Conservation (phyloP, 53 echinoderm and acorn worm species). For the Echinarachnius parma region DNA sequence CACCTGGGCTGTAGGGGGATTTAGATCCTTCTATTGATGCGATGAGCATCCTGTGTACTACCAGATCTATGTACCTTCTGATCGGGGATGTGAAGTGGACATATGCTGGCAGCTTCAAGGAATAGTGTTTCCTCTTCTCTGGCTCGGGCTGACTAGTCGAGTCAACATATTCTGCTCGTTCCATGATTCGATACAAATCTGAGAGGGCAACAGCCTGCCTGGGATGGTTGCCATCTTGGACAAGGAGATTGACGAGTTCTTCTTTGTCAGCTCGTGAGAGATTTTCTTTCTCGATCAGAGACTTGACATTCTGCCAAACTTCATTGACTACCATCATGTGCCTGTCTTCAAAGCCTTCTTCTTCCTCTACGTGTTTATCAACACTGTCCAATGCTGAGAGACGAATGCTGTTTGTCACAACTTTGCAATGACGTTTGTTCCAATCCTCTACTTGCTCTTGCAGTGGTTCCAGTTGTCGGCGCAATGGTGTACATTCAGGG, state of each 20-base stretch:
- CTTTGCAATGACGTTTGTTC: slow-evolving; percentile 36
- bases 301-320: not conserved
- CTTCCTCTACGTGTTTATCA: slow-evolving; percentile 9
- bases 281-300: not conserved
- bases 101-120: slow-evolving; percentile 41
- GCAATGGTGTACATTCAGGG: slow-evolving; percentile 57
- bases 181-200: slow-evolving; percentile 54
- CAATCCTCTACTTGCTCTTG: slow-evolving; percentile 53
- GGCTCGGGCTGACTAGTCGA: slow-evolving; percentile 50
- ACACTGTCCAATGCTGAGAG: slow-evolving; percentile 18
- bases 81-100: slow-evolving; percentile 79
- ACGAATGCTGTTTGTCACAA: slow-evolving; percentile 53
- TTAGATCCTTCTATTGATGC: slow-evolving; percentile 38
- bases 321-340: slow-evolving; percentile 3
- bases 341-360: no score
- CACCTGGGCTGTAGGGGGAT: slow-evolving; percentile 59
- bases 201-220: slow-evolving; percentile 60
- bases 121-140: slow-evolving; percentile 51
- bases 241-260: slow-evolving; percentile 54
- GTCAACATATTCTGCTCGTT: slow-evolving; percentile 58
- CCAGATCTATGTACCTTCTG: slow-evolving; percentile 75
- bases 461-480: slow-evolving; percentile 67
- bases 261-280: slow-evolving; percentile 47
- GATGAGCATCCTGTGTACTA: slow-evolving; percentile 75
- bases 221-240: slow-evolving; percentile 69